Conservation (phyloP, 2,888 invertebrate species). For the Belgica antarctica region DNA sequence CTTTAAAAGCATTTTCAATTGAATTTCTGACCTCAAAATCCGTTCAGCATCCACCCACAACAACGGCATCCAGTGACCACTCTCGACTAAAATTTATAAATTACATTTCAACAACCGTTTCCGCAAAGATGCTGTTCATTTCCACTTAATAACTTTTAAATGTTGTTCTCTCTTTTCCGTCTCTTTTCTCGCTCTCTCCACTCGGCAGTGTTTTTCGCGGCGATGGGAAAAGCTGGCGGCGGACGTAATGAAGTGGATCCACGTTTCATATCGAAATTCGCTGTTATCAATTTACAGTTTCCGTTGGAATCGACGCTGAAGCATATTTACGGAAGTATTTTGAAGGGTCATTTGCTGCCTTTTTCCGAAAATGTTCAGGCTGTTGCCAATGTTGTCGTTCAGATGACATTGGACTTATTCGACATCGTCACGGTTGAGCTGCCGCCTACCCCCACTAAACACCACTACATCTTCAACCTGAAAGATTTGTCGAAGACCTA, state of each 20-base stretch:
- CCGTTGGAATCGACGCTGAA: conserved; percentile 74
- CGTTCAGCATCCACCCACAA: too few relatives aligned
- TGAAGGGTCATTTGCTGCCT: conserved; percentile 70
- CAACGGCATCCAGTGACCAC: too few relatives aligned
- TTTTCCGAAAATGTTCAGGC: conserved; percentile 68
- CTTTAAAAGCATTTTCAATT: too few relatives aligned
- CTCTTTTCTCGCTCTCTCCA: conserved; percentile 6
- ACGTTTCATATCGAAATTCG: conserved; percentile 87
- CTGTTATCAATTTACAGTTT: conserved; percentile 80
- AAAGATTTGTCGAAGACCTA: conserved; percentile 83
- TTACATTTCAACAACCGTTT: too few relatives aligned
- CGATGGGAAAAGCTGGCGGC: conserved; percentile 86
- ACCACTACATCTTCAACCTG: conserved; percentile 93
- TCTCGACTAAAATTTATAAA: too few relatives aligned
- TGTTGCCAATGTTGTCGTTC: conserved; percentile 66
- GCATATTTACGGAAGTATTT: conserved; percentile 79
- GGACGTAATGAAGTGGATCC: conserved; percentile 88
- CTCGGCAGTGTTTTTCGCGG: conserved; percentile 66
- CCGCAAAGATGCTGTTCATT: not conserved
- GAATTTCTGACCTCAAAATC: too few relatives aligned
- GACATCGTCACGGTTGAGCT: conserved; percentile 74
- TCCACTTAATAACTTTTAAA: conserved; percentile 20
- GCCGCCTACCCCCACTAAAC: conserved; percentile 88
- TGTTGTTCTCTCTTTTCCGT: not conserved
- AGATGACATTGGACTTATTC: conserved; percentile 79